Base-by-base conservation (phyloP, 2,797 vertebrate genomes). In the Crypturellus tataupa region DNA sequence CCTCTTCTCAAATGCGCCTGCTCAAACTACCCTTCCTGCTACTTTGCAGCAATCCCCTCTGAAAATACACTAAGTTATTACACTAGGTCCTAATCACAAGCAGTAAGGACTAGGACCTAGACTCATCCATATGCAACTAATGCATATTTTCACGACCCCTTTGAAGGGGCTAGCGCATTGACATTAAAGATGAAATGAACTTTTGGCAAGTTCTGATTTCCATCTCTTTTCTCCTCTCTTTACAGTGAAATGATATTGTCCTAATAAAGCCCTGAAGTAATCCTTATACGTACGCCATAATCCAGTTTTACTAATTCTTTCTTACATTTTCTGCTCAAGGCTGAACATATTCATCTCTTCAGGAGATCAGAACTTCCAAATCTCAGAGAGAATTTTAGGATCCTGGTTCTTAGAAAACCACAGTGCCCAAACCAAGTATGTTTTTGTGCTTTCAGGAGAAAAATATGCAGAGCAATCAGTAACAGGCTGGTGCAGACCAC, bases 41-140 rank as follows among this genome's bases (percentile, higher is more conserved):
- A 29, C 56, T 33, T 49, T 39, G 11, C 40, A 62, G 58, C 49
- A 75, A 1, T 15, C 18, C 13, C 6, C 44, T 49, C 8, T 23
- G 5, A 31, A 47, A 59, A n/a, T 2, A 6, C 18, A n/a, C 0
- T 0, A 12, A 5, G 12, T 16, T 27, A 35, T n/a, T 51, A 33
- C 23, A 83, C 17, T 49, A 47, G 59, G 56, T 16, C 63, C 29
- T 37, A 33, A 78, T 7, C 49, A 58, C 40, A 87, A 39, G 24
- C 53, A 85, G 27, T n/a, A 9, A 0, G 9, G 24, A 20, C 55
- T 33, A 42, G 75, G 63, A 68, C 6, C 67, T 44, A 87, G 63
- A 64, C 56, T 25, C 56, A 76, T 19, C 65, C 47, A 23, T 1
- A 3, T 21, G 35, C 39, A 59, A 39, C 21, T 73, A 65, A 88